These are phyloP conservation scores for Brenthis daphne DNA, from an alignment of 2,888 invertebrate genomes.

Conservation along the genomic window DNA sequence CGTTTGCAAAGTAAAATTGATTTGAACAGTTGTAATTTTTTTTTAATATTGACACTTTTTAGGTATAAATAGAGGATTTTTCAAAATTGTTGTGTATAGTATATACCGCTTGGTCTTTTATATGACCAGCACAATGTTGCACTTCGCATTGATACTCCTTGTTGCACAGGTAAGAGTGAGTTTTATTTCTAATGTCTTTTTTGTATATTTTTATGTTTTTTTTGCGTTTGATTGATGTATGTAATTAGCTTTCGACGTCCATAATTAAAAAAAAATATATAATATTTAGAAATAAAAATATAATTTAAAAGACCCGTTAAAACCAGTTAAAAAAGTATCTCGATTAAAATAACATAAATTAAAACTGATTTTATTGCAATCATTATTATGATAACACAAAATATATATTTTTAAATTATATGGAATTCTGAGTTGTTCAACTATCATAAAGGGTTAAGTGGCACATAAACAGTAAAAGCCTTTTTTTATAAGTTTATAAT, in stretches of 20 bases:
- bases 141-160: slow-evolving; percentile 62
- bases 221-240: not conserved
- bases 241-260: slow-evolving; percentile 21
- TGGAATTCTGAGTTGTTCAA: too few species aligned
- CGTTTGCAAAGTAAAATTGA: slow-evolving; percentile 44
- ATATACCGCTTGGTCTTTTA: slow-evolving; percentile 69
- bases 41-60: slow-evolving; percentile 48
- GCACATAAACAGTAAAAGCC: too few species aligned
- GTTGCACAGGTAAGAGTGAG: slow-evolving; percentile 63
- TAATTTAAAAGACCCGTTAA: too few species aligned
- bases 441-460: too few species aligned
- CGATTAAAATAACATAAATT: too few species aligned
- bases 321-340: too few species aligned
- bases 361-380: too few species aligned
- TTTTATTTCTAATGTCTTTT: slow-evolving; percentile 27
- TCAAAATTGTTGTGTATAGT: slow-evolving; percentile 61
- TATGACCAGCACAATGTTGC: slow-evolving; percentile 70
- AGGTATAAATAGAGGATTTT: slow-evolving; percentile 65
- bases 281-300: too few species aligned
- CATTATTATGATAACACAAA: too few species aligned
- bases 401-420: too few species aligned
- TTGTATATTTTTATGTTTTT: not conserved
- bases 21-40: slow-evolving; percentile 60
- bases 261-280: not conserved
- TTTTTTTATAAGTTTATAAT: too few species aligned